A percentile compares a stretch with the other conserved stretches of the same genome.
phyloP scores from a whole-genome alignment of 2,888 invertebrate genomes.

The Neoascia interrupta region DNA sequence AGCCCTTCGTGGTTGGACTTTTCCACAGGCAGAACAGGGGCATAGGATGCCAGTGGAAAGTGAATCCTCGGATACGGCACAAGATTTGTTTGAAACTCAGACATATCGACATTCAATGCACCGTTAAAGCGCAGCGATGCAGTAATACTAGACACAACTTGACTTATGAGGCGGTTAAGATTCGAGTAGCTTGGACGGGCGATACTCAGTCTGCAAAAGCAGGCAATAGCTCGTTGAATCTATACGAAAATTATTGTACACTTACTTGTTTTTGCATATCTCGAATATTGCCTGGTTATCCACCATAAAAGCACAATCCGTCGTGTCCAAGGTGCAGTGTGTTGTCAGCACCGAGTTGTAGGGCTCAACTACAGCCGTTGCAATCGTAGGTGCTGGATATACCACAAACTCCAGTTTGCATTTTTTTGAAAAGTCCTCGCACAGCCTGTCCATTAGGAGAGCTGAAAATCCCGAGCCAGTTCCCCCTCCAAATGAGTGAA shows the following conservation, averaged over 20 bases:
- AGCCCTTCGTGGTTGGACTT: conserved; percentile 87
- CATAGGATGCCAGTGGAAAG: conserved; percentile 88
- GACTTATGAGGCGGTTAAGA: conserved; percentile 83
- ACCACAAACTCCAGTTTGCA: conserved; percentile 86
- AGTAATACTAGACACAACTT: conserved; percentile 90
- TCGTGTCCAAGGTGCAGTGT: conserved; percentile 90
- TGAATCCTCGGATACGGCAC: conserved; percentile 94
- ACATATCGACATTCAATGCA: conserved; percentile 91
- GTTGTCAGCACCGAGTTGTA: conserved; percentile 94
- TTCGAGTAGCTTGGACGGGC: conserved; percentile 84
- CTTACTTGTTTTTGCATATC: conserved; percentile 87
- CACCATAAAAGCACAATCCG: conserved; percentile 94
- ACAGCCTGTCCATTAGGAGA: conserved; percentile 89
- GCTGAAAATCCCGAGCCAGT: conserved; percentile 93
- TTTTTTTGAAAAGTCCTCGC: conserved; percentile 91
- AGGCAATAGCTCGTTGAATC: not conserved
- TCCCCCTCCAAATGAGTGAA: conserved; percentile 91
- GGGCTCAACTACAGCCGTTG: conserved; percentile 94
- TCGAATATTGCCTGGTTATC: conserved; percentile 96
- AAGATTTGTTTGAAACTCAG: conserved; percentile 92
- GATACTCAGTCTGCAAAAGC: conserved; percentile 80
- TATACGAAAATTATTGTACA: not conserved
- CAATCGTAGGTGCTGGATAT: conserved; percentile 82
- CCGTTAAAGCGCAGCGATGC: conserved; percentile 91
- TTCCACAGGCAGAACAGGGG: conserved; percentile 86